These are phyloP conservation scores for Zygogramma bicolorata DNA, from an alignment of 2,888 invertebrate genomes.

Conservation along the genomic window DNA sequence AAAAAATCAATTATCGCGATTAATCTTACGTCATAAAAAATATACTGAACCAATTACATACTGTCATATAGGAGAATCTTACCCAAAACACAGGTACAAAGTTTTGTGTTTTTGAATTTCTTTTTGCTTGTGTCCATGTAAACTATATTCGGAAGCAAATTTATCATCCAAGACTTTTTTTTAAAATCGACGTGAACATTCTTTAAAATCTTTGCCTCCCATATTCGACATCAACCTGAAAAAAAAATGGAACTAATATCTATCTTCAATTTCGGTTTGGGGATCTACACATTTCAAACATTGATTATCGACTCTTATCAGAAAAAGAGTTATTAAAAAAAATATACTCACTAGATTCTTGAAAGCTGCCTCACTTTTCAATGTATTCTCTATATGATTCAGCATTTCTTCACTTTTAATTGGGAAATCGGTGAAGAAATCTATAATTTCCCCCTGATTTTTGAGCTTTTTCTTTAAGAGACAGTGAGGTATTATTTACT, in stretches of 20 bases:
- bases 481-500: background rate
- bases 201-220: conserved; percentile 5
- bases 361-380: background rate
- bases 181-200: background rate
- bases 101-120: background rate
- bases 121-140: background rate
- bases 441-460: conserved; percentile 1
- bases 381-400: background rate
- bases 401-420: conserved; percentile 6
- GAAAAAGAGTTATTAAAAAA: too few species aligned
- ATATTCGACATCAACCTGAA: conserved; percentile 6
- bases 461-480: background rate
- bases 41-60: background rate
- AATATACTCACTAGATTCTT: conserved; percentile 3
- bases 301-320: too few species aligned
- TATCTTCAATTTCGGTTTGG: too few species aligned
- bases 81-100: conserved; percentile 1
- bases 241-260: too few species aligned
- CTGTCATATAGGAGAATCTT: background rate
- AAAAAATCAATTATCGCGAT: background rate
- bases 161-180: conserved; percentile 6
- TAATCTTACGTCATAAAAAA: background rate
- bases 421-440: background rate
- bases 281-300: too few species aligned
- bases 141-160: background rate